These are phyloP conservation scores for Stenopsyche tienmushanensis DNA, from an alignment of 1,140 invertebrate species.

Conservation along the genomic window DNA sequence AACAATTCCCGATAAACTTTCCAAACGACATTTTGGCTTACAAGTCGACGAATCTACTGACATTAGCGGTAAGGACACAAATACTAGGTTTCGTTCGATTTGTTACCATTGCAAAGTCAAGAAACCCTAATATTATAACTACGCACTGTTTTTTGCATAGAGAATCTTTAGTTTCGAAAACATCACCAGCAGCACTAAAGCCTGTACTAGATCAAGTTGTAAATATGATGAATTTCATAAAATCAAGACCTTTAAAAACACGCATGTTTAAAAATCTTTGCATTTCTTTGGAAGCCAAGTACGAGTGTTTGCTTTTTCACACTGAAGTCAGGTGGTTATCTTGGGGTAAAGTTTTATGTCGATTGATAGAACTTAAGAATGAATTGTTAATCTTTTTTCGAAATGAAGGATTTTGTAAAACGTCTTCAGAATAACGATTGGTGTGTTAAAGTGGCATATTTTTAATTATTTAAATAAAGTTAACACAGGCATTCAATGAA, in stretches of 20 bases:
- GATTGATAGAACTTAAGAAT: neutral
- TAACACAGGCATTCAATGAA: neutral
- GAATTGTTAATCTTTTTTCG: neutral
- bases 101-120: conserved; percentile 9
- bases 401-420: neutral
- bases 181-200: conserved; percentile 10
- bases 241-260: conserved; percentile 25
- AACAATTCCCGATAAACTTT: neutral
- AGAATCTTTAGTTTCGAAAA: conserved; percentile 20
- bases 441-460: neutral
- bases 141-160: conserved; percentile 27
- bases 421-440: neutral
- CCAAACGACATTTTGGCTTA: neutral
- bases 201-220: conserved; percentile 29
- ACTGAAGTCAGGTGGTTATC: neutral
- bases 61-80: neutral
- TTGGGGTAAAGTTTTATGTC: neutral
- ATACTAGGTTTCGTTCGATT: neutral
- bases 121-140: conserved; percentile 22
- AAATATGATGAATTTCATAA: conserved; percentile 28
- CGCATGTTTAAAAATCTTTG: conserved; percentile 15
- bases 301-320: neutral
- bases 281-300: conserved; percentile 4
- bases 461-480: neutral
- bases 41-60: neutral